Conservation (phyloP, 2,888 invertebrate genomes). For the Chymomyza fuscimana region DNA sequence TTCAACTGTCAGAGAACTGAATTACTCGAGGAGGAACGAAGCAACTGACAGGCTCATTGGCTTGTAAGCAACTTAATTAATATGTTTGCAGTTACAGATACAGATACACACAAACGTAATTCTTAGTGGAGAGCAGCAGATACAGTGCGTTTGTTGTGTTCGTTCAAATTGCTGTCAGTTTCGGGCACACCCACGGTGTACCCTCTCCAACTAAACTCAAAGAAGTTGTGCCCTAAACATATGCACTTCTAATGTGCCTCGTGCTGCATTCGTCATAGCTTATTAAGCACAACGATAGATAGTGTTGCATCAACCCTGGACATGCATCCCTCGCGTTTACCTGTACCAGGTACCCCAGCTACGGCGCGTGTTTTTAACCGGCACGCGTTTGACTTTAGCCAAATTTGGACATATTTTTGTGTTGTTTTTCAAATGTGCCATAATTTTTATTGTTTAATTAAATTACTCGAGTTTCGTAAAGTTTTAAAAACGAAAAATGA, state of each 20-base stretch:
- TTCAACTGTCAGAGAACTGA: constrained; percentile 29
- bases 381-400: constrained; percentile 40
- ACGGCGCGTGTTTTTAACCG: background rate
- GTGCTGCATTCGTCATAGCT: constrained; percentile 59
- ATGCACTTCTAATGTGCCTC: constrained; percentile 38
- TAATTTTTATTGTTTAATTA: constrained; percentile 64
- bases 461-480: constrained; percentile 66
- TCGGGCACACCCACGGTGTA: constrained; percentile 16
- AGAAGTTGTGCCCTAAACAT: constrained; percentile 7
- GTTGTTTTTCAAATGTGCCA: constrained; percentile 47
- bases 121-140: background rate
- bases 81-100: constrained; percentile 45
- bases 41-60: constrained; percentile 65
- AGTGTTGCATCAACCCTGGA: background rate
- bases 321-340: constrained; percentile 2
- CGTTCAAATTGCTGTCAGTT: background rate
- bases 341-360: background rate
- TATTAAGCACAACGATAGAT: constrained; percentile 63
- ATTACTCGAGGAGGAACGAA: background rate
- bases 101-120: background rate
- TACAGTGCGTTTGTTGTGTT: background rate
- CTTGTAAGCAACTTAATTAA: constrained; percentile 63
- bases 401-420: constrained; percentile 51
- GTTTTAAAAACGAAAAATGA: constrained; percentile 53
- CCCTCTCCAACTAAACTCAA: background rate